These are phyloP conservation scores for Acrossocheilus wenchowensis DNA, from an alignment of 2,797 vertebrate species.

Conservation along the genomic window DNA sequence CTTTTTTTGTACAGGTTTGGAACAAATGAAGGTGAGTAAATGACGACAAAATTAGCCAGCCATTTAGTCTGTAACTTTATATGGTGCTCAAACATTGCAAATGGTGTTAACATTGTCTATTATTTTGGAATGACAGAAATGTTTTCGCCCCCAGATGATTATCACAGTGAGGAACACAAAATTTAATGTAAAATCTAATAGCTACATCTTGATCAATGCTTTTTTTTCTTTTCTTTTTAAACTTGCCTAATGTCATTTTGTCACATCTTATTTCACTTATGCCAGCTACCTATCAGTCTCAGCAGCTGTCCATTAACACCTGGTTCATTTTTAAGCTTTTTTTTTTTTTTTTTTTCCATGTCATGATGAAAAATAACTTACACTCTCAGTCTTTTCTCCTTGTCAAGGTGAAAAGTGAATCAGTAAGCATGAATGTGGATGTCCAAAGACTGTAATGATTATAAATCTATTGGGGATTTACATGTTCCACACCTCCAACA, in stretches of 20 bases:
- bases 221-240: constrained; percentile 55
- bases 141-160: constrained; percentile 1
- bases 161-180: background rate
- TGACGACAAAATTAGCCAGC: background rate
- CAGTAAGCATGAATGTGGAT: constrained; percentile 68
- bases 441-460: constrained; percentile 71
- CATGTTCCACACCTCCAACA: constrained; percentile 69
- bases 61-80: background rate
- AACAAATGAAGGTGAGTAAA: background rate
- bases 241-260: constrained; percentile 65
- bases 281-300: constrained; percentile 65
- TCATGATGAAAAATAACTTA: constrained; percentile 77
- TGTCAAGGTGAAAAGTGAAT: constrained; percentile 74
- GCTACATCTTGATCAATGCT: constrained; percentile 40
- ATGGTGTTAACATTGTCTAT: background rate
- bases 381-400: constrained; percentile 73
- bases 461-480: constrained; percentile 76
- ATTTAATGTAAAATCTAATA: constrained; percentile 52
- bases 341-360: constrained; percentile 46
- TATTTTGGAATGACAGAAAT: constrained; percentile 52
- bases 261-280: constrained; percentile 62
- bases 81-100: background rate
- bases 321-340: constrained; percentile 59
- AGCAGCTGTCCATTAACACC: constrained; percentile 64
- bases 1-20: background rate